Conservation (phyloP, 2,113 vertebrate species). For the Lamprologus tigripictilis region DNA sequence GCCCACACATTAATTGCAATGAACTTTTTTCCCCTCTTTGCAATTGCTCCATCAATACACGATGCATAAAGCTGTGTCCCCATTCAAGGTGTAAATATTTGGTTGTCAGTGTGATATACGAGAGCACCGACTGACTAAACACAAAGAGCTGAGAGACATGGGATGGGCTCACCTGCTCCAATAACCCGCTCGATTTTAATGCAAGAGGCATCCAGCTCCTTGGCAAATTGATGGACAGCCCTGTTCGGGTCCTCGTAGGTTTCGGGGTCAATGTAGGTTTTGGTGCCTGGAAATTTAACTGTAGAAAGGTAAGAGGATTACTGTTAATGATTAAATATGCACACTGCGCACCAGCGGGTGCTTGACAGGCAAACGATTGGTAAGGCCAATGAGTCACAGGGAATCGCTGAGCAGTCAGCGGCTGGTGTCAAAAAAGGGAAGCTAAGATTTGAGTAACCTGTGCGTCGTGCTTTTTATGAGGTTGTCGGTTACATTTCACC, state of each 20-base stretch:
- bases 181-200: conserved; percentile 99
- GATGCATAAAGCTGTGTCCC: conserved; percentile 46
- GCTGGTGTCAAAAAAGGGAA: conserved; percentile 5
- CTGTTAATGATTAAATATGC: conserved; percentile 86
- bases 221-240: conserved; percentile 99
- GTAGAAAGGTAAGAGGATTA: conserved; percentile 98
- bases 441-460: conserved; percentile 6
- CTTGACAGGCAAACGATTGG: conserved; percentile 66
- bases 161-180: conserved; percentile 88
- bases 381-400: conserved; percentile 18
- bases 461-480: neutral
- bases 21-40: conserved; percentile 25
- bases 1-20: conserved; percentile 67
- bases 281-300: conserved; percentile 99
- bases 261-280: conserved; percentile 99
- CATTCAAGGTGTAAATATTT: conserved; percentile 82
- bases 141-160: conserved; percentile 63
- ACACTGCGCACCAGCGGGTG: conserved; percentile 66
- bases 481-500: neutral
- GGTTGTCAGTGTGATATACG: conserved; percentile 84
- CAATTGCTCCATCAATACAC: conserved; percentile 52
- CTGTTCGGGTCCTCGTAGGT: conserved; percentile 98
- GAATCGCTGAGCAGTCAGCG: conserved; percentile 14
- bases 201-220: conserved; percentile 98
- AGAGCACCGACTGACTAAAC: conserved; percentile 71